Percentiles rank a stretch among this genome's conserved stretches.
Conservation (phyloP, 2,797 vertebrate species). For the Pempheris klunzingeri region DNA sequence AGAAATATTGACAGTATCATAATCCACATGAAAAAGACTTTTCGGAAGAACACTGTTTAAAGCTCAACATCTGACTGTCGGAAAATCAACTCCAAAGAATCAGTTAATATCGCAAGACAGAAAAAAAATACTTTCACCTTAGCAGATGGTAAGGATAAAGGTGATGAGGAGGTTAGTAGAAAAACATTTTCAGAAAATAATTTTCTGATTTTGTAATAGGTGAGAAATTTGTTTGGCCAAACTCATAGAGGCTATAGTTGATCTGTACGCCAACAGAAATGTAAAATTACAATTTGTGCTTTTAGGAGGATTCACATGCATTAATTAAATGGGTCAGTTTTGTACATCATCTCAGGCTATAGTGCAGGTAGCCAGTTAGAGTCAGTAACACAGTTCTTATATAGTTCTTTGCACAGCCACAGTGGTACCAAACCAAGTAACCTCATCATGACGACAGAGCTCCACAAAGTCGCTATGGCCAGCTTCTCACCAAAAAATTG, state of each 20-base stretch:
- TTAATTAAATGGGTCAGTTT: not conserved
- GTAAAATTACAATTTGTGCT: not conserved
- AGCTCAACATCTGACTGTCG: slow-evolving; percentile 19
- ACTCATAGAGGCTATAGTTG: not conserved
- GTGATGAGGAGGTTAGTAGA: not conserved
- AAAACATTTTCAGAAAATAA: not conserved
- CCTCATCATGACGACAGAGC: not conserved
- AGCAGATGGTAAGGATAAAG: not conserved
- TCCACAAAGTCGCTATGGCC: not conserved
- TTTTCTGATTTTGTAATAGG: not conserved
- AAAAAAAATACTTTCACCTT: not conserved
- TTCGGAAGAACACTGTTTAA: not conserved
- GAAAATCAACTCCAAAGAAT: slow-evolving; percentile 1
- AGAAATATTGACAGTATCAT: not conserved
- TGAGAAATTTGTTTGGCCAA: not conserved
- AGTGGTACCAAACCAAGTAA: not conserved
- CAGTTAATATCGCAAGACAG: not conserved
- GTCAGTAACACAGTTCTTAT: not conserved
- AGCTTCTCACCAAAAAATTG: not conserved
- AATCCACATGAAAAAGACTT: not conserved
- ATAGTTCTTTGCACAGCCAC: not conserved
- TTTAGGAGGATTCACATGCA: not conserved
- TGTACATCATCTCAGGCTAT: not conserved
- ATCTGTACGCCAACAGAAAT: not conserved
- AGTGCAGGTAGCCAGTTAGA: not conserved